A percentile compares a stretch with the other conserved stretches of the same genome.
Conservation (phyloP, 2,797 vertebrate species). For the Chelon auratus region DNA sequence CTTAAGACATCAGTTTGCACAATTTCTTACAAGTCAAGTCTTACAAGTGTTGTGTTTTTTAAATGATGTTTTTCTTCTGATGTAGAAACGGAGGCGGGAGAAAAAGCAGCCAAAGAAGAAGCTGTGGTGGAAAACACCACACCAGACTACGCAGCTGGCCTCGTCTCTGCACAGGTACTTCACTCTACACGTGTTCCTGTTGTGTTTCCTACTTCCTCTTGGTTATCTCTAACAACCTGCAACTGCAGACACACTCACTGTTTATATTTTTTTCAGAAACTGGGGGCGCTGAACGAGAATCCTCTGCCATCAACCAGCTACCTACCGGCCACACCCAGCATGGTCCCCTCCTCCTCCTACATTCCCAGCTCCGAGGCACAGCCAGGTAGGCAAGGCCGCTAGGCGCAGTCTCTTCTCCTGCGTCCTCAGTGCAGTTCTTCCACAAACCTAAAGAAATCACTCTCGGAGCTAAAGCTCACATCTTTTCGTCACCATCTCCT, state of each 20-base stretch:
- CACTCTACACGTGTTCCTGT: neutral
- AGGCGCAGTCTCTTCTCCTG: neutral
- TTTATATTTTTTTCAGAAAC: conserved; percentile 86
- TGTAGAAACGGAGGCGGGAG: conserved; percentile 91
- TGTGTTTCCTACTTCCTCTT: neutral
- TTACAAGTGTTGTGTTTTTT: no score
- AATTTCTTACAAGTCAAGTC: no score
- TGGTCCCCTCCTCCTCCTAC: conserved; percentile 96
- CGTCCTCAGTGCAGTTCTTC: neutral
- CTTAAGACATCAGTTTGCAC: neutral
- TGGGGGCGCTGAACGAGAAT: conserved; percentile 93
- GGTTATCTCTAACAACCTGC: no score
- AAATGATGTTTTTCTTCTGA: neutral
- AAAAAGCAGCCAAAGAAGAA: conserved; percentile 96
- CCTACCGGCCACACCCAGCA: conserved; percentile 95
- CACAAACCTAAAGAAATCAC: neutral
- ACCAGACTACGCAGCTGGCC: conserved; percentile 96
- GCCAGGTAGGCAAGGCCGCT: conserved; percentile 83
- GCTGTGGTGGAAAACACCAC: conserved; percentile 94
- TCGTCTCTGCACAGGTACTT: conserved; percentile 95
- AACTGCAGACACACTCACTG: neutral
- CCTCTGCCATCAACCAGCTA: conserved; percentile 97
- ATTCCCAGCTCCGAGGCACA: conserved; percentile 94
- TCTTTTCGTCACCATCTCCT: neutral
- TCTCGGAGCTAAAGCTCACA: neutral